Evolutionary conservation across 2,113 vertebrate genomes (phyloP), one percentile per base, ranked within the genome.

Genomic region (Neotragus pygmaeus): DNA sequence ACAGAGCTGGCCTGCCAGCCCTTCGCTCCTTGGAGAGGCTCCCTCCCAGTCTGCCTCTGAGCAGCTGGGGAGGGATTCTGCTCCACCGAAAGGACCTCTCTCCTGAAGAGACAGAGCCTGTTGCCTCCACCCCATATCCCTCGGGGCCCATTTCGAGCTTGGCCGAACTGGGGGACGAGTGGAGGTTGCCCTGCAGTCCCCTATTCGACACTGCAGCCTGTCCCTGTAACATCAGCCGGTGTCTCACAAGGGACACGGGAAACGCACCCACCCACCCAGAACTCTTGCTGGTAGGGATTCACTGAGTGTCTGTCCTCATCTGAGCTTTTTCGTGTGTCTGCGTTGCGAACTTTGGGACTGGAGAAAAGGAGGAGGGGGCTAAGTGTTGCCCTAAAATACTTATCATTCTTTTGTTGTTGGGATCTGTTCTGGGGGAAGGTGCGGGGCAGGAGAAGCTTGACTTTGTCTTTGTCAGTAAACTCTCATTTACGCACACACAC

Each of bases 391-490:
- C 96, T 47, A 21, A 62, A 96, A 83, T 94, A 81, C 92, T 62
- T 75, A n/a, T 23, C 77, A 43, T 94, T 95, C 93, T 92, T 80
- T 33, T 96, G 96, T 97, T 88, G 66, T 64, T 64, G 82, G 90
- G 92, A 83, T 96, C 77, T 97, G 85, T 95, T 97, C 66, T 88
- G 45, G 78, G 87, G 95, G 87, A 39, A 87, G 93, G 90, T 13
- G 23, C 89, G 57, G 27, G 8, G 15, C 55, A n/a, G 77, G 95
- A 49, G 90, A 47, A 66, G 90, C 94, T 93, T 97, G 95, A 94
- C 88, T 93, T 83, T 97, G 97, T 98, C 96, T 97, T 97, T 82
- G 17, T 98, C 97, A 98, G 93, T 98, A 98, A 98, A 98, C 64
- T 97, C 84, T 88, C 93, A 97, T 98, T 98, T 98, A 97, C 97